Conservation (phyloP, 2,888 invertebrate genomes). For the Hypselothyrea guttata region DNA sequence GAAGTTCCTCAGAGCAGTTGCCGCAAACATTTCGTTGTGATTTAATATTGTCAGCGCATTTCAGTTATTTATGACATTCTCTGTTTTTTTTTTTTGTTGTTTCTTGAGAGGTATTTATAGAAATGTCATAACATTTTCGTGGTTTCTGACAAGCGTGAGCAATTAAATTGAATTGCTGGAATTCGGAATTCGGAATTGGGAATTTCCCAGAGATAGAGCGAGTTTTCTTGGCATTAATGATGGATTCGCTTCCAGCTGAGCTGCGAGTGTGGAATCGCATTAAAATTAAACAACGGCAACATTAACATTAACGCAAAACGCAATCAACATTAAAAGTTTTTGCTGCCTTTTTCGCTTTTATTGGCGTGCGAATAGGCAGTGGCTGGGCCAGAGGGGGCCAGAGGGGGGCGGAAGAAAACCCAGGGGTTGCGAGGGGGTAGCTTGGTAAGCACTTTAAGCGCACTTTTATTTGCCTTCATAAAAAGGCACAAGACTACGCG, state of each 20-base stretch:
- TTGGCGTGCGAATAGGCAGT: conserved; percentile 28
- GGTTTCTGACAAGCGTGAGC: conserved; percentile 52
- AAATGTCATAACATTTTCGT: conserved; percentile 65
- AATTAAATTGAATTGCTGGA: conserved; percentile 69
- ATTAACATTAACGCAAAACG: conserved; percentile 66
- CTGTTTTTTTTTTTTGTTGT: background rate
- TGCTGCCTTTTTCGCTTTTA: conserved; percentile 49
- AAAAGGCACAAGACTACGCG: conserved; percentile 52
- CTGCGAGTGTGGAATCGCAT: conserved; percentile 37
- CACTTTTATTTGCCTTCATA: conserved; percentile 72
- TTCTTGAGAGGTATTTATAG: conserved; percentile 51
- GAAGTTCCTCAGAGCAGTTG: conserved; percentile 22
- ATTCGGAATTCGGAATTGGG: conserved; percentile 62
- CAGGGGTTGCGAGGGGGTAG: background rate
- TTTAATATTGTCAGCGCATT: conserved; percentile 50
- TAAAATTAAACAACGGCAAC: conserved; percentile 64
- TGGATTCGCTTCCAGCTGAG: conserved; percentile 46
- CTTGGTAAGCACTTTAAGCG: conserved; percentile 54
- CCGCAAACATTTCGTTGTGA: conserved; percentile 32
- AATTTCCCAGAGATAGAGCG: conserved; percentile 51
- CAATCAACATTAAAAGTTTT: conserved; percentile 73
- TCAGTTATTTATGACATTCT: conserved; percentile 46
- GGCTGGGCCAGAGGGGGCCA: background rate
- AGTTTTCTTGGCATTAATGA: conserved; percentile 62
- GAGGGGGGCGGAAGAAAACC: background rate